Evolutionary conservation across 1,140 invertebrate species (phyloP).

Genomic region (Cardiocondyla obscurior): DNA sequence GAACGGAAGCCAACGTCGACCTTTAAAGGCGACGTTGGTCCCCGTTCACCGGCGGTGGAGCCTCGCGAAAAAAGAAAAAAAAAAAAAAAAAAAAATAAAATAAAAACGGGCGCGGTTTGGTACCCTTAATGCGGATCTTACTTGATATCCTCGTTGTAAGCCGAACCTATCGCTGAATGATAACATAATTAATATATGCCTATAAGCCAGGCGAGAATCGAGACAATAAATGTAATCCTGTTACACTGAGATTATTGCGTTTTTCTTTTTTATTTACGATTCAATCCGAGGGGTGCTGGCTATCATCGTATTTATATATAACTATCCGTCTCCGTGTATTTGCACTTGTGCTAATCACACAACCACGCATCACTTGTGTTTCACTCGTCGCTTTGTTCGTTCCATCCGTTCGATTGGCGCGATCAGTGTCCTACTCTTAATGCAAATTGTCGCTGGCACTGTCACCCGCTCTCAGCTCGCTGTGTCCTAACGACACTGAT

Average conservation of each 20-base stretch:
- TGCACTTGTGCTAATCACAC: constrained; percentile 56
- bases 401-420: constrained; percentile 23
- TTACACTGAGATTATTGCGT: constrained; percentile 83
- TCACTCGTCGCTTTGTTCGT: constrained; percentile 51
- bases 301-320: constrained; percentile 78
- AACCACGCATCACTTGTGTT: constrained; percentile 62
- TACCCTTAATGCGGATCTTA: constrained; percentile 69
- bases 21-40: constrained; percentile 9
- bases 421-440: constrained; percentile 16
- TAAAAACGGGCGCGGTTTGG: constrained; percentile 48
- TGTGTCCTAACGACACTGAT: constrained; percentile 7
- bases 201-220: constrained; percentile 80
- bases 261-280: constrained; percentile 82
- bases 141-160: constrained; percentile 79
- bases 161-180: constrained; percentile 63
- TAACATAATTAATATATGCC: constrained; percentile 78
- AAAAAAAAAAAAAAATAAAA: too few relatives aligned
- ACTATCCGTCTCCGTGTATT: constrained; percentile 70
- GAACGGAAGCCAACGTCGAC: background rate
- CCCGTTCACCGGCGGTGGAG: background rate
- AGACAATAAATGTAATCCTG: constrained; percentile 84
- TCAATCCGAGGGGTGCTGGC: constrained; percentile 82
- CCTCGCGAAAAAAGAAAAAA: too few relatives aligned
- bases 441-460: background rate
- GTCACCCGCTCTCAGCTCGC: too few relatives aligned